Evolutionary conservation across 2,797 vertebrate genomes (phyloP).

Genomic region (Microctenopoma lineatum): DNA sequence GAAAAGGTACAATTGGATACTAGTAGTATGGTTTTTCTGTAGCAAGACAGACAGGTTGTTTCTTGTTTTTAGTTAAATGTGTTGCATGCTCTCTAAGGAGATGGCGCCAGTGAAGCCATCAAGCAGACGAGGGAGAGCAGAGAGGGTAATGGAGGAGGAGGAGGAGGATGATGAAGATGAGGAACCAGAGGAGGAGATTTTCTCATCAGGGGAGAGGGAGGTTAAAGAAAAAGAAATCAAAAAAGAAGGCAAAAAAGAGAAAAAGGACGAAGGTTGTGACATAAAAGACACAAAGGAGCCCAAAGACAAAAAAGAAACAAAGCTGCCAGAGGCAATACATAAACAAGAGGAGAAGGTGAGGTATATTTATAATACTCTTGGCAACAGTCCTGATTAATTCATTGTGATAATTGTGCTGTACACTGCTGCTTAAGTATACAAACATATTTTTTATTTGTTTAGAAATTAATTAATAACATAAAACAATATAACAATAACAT

Average conservation of each 20-base stretch:
- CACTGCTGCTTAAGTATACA: too few species aligned
- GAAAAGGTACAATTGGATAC: slow-evolving; percentile 73
- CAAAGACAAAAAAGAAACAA: slow-evolving; percentile 91
- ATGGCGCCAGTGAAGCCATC: slow-evolving; percentile 81
- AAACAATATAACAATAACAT: too few species aligned
- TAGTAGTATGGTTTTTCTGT: neutral
- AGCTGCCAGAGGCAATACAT: slow-evolving; percentile 84
- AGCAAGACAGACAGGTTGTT: neutral
- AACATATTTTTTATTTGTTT: neutral
- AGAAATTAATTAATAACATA: neutral
- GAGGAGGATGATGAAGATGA: slow-evolving; percentile 62
- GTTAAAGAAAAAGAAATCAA: slow-evolving; percentile 85
- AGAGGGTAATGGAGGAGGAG: slow-evolving; percentile 79
- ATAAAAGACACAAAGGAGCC: slow-evolving; percentile 89
- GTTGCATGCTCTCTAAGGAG: slow-evolving; percentile 73
- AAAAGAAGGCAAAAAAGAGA: slow-evolving; percentile 88
- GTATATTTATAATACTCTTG: neutral
- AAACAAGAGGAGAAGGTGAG: slow-evolving; percentile 92
- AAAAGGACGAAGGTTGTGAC: slow-evolving; percentile 89
- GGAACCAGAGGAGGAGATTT: slow-evolving; percentile 74
- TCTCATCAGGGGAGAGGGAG: slow-evolving; percentile 86
- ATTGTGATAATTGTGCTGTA: neutral
- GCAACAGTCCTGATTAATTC: neutral
- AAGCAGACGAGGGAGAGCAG: slow-evolving; percentile 85
- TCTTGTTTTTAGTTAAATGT: neutral